Evolutionary conservation across 2,797 vertebrate species (phyloP), one percentile per base, ranked within the genome.

Genomic region (Sylvia borin): DNA sequence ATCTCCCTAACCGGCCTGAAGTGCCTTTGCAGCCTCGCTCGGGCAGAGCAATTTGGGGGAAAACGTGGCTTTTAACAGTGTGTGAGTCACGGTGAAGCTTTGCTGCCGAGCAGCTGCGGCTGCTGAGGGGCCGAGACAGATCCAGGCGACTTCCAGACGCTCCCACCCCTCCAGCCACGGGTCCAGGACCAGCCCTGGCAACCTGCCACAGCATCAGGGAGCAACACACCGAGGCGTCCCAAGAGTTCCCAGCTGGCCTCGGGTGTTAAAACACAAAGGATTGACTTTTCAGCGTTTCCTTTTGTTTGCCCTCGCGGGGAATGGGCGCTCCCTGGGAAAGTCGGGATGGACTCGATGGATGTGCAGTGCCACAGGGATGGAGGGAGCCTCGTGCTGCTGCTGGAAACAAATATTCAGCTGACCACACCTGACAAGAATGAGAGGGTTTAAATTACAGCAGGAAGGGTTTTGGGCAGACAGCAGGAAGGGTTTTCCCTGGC

Each of bases 181-280:
- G 19, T 32, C 54, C 0, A 0, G 45, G 42, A 48, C 36, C 70
- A 55, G 65, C 31, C 40, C 3, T 5, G 47, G 32, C 1, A 73
- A 27, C n/a, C 38, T 43, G 26, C 43, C 42, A 8, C 1, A 4
- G 54, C 16, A 6, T 2, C 1, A 3, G 64, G 47, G 50, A 73
- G 38, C 66, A n/a, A 3, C 1, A 5, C 3, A 2, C 17, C 1
- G 18, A 43, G 88, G 47, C 74, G 85, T 40, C 45, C 11, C 9
- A 27, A 19, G 0, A 1, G 42, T 22, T 29, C 11, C 50, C n/a
- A 13, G 55, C 8, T 0, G 0, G 24, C 42, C 73, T 67, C 1
- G 5, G 50, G 53, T 78, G 11, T 55, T 32, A 11, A 43, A 55
- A 54, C 34, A 45, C 5, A 11, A 17, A 32, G 4, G 8, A 40